Base-by-base conservation (phyloP, 1,140 invertebrate genomes). In the Holotrichia oblita region DNA sequence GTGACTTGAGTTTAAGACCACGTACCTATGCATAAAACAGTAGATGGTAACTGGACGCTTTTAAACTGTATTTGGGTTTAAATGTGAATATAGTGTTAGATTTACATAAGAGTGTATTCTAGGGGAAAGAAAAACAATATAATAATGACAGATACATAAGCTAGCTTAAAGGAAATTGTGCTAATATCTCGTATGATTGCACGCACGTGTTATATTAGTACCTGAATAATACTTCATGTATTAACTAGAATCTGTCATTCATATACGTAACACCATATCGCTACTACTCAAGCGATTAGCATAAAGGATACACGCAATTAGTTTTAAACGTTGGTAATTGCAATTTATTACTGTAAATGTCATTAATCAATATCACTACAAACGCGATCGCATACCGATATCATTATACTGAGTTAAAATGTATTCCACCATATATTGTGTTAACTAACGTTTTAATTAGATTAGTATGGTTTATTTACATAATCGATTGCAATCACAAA, bases 241-340 rank as follows among this genome's bases (percentile, higher is more conserved):
- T 22, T 48, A 14, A 10, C 27, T 69, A 69, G 22, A 69, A 24
- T 12, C 22, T 22, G 61, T 69, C 61, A 69, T 22, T 69, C 22
- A 27, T 27, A 12, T 22, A 69, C 22, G 10, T 24, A 27, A 27
- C 20, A 22, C 27, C 22, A 17, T 20, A 64, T 17, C n/a, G 61
- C 61, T 4, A 10, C 4, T 6, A 10, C 9, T 6, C 61, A 6
- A 6, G 48, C 48, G 10, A 69, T 69, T 69, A 27, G 22, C 61
- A 69, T 69, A 69, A 69, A 69, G 61, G 61, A 69, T 69, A 69
- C 61, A 69, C 22, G 27, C 61, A 69, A 69, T 69, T 69, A 69
- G 61, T 69, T 69, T 34, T 69, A 69, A 69, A 69, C 61, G 61
- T 69, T 69, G 61, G 61, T 69, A 69, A 69, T 69, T 69, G 61